phyloP scores from a whole-genome alignment of 2,113 vertebrate species.

The Salvelinus fontinalis region DNA sequence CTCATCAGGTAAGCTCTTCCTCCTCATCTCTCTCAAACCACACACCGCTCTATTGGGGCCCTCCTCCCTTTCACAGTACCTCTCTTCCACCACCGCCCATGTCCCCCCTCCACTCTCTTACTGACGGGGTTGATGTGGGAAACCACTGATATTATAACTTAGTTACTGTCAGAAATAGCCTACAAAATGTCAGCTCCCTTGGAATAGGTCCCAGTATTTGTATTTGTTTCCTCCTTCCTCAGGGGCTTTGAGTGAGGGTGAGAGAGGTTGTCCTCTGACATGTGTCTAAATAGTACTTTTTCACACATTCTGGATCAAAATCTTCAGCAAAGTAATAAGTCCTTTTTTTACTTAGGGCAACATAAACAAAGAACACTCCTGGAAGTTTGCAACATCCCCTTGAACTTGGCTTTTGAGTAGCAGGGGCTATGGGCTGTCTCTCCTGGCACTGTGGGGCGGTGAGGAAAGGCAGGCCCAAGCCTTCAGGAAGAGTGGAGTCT shows the following conservation, averaged over 20 bases:
- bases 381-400: conserved; percentile 61
- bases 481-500: conserved; percentile 60
- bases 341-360: not conserved
- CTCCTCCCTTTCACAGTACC: not conserved
- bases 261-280: conserved; percentile 47
- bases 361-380: conserved; percentile 68
- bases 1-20: conserved; percentile 85
- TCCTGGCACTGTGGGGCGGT: conserved; percentile 33
- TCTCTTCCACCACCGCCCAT: not conserved
- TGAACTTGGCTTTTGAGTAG: conserved; percentile 60
- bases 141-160: too few species aligned
- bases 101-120: conserved; percentile 9
- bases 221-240: conserved; percentile 35
- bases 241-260: conserved; percentile 52
- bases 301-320: conserved; percentile 26
- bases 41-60: not conserved
- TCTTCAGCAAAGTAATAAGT: not conserved
- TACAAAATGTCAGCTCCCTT: too few species aligned
- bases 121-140: not conserved
- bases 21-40: not conserved
- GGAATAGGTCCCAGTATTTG: conserved; percentile 7
- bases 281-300: conserved; percentile 50
- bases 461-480: conserved; percentile 74
- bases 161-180: too few species aligned
- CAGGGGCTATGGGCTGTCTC: conserved; percentile 18